Evolutionary conservation across 2,797 vertebrate genomes (phyloP), one percentile per base, ranked within the genome.

Genomic region (Yasuhikotakia modesta): DNA sequence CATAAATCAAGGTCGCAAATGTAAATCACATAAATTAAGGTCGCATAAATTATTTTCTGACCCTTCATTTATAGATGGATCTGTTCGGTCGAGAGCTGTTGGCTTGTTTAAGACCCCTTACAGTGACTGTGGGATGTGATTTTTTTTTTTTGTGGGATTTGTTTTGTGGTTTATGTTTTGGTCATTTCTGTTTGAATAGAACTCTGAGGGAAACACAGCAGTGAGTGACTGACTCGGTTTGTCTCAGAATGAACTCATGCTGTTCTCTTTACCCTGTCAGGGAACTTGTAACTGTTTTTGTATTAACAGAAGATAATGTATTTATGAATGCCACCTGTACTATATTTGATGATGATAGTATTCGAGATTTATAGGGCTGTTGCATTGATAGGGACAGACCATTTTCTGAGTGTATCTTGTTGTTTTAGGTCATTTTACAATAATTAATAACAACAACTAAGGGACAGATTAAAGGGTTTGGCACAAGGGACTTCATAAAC

Each of bases 291-390:
- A 77, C 21, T 77, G n/a, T 79, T 83, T 67, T 63, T 77, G 69
- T 79, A 73, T 84, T 88, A 79, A 86, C 73, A 78, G 70, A 78
- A 85, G 61, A 84, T 5, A 43, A 77, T 77, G 74, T 82, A 83
- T 84, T 85, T 70, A 81, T 78, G 79, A 86, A 82, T 79, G 79
- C 78, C 72, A 85, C 78, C 77, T 79, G 79, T 87, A 78, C 81
- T 81, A 82, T 80, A 79, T 81, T 85, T 82, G 78, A 79, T 85
- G 85, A 83, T 83, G 65, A 86, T 84, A 76, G 81, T 84, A 79
- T 87, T 85, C 83, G 83, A 80, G 67, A 74, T 76, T 80, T 77
- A 79, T 78, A 84, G 75, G 80, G 70, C 74, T 85, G 70, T 70
- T 39, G 73, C 82, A 81, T 80, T 70, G 67, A 78, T 78, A 66